A percentile compares a stretch with the other conserved stretches of the same genome.
Conservation (phyloP, 1,140 invertebrate species). For the Melipona quadrifasciata region DNA sequence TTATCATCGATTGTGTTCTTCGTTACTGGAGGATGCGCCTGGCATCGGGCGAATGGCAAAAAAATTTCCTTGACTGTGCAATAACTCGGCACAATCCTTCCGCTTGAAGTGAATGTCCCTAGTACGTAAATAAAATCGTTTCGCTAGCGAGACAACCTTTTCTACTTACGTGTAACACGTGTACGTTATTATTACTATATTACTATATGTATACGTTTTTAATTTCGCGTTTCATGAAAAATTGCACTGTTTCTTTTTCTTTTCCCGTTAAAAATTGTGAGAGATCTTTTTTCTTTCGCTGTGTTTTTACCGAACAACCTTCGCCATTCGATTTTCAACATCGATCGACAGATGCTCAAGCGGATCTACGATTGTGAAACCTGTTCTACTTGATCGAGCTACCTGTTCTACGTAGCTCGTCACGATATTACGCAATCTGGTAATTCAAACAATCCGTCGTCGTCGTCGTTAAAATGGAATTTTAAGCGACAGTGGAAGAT, state of each 20-base stretch:
- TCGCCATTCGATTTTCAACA: background rate
- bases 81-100: background rate
- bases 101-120: background rate
- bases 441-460: conserved; percentile 19
- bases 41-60: background rate
- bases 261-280: background rate
- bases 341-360: background rate
- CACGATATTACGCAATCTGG: conserved; percentile 10
- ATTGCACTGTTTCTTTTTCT: background rate
- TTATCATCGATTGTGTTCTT: conserved; percentile 6
- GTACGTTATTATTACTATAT: too few relatives aligned
- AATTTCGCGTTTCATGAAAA: background rate
- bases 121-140: background rate
- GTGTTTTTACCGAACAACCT: background rate
- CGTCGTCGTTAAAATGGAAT: background rate
- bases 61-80: conserved; percentile 18
- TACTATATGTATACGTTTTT: too few relatives aligned
- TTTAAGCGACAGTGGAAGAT: background rate
- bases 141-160: background rate
- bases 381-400: conserved; percentile 3
- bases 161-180: background rate
- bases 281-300: background rate
- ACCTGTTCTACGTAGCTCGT: too few relatives aligned
- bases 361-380: conserved; percentile 6
- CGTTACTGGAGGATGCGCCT: background rate